phyloP scores from a whole-genome alignment of 1,140 invertebrate species.

The Heliothis virescens region DNA sequence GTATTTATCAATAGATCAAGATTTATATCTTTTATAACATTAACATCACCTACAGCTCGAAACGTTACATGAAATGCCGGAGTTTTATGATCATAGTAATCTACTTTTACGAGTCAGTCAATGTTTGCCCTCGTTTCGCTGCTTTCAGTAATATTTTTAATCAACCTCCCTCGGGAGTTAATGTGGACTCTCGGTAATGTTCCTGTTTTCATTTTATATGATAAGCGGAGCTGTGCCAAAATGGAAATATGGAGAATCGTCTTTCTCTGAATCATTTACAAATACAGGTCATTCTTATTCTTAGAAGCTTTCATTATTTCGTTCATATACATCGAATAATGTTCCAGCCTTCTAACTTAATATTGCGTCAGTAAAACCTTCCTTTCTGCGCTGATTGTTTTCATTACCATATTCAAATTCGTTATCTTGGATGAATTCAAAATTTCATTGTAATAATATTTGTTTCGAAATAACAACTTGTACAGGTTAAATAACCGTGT shows the following conservation, averaged over 20 bases:
- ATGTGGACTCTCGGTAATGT: conserved; percentile 1
- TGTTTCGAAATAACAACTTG: too few species aligned
- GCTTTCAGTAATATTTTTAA: conserved; percentile 45
- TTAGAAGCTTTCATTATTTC: neutral
- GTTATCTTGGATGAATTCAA: too few species aligned
- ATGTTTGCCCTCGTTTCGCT: conserved; percentile 35
- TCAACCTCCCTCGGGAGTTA: conserved; percentile 28
- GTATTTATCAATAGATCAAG: neutral
- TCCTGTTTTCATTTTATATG: conserved; percentile 17
- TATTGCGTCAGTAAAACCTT: too few species aligned
- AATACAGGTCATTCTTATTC: neutral
- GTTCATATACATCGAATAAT: too few species aligned
- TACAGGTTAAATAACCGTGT: too few species aligned
- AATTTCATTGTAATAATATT: too few species aligned
- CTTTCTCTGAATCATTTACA: neutral
- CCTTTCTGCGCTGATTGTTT: too few species aligned
- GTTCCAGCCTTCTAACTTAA: too few species aligned
- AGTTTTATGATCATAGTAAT: conserved; percentile 31
- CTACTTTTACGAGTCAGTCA: conserved; percentile 31
- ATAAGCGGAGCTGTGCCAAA: conserved; percentile 5
- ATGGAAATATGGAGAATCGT: conserved; percentile 7
- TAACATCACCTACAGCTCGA: neutral
- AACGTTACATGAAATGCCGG: neutral
- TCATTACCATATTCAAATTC: too few species aligned
- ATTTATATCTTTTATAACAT: neutral